Percentiles rank a stretch among this genome's conserved stretches.
These are phyloP conservation scores for Saguinus imperator DNA, from an alignment of 2,113 vertebrate genomes.

Conservation along the genomic window DNA sequence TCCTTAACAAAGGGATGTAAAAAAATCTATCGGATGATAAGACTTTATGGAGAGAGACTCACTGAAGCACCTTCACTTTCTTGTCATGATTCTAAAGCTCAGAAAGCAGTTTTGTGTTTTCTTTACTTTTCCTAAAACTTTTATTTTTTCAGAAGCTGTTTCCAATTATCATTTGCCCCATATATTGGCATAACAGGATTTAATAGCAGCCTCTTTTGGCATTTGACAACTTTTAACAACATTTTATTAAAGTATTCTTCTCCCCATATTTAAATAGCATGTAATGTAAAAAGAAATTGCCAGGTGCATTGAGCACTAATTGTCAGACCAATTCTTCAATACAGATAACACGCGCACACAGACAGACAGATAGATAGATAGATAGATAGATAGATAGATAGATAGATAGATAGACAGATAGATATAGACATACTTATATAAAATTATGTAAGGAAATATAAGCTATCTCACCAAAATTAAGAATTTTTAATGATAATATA, in stretches of 20 bases:
- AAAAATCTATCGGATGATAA: constrained; percentile 35
- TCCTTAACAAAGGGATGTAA: neutral
- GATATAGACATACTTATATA: too few relatives aligned
- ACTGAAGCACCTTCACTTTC: constrained; percentile 8
- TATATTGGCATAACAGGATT: constrained; percentile 6
- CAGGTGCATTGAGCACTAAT: neutral
- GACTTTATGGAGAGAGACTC: constrained; percentile 8
- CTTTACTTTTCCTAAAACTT: constrained; percentile 54
- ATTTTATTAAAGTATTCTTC: neutral
- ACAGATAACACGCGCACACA: too few relatives aligned
- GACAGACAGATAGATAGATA: too few relatives aligned
- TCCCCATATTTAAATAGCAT: neutral
- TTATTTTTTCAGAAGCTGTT: neutral
- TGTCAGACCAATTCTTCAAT: neutral
- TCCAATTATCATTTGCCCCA: neutral
- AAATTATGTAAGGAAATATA: neutral
- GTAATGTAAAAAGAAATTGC: neutral
- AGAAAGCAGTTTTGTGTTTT: constrained; percentile 57
- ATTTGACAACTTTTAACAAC: neutral
- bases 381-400: neutral
- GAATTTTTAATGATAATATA: too few relatives aligned
- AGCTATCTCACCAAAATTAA: neutral
- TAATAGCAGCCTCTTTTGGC: constrained; percentile 12
- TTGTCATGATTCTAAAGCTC: constrained; percentile 51
- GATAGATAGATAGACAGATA: too few relatives aligned